phyloP scores from a whole-genome alignment of 2,888 invertebrate species.

The Horisme vitalbata region DNA sequence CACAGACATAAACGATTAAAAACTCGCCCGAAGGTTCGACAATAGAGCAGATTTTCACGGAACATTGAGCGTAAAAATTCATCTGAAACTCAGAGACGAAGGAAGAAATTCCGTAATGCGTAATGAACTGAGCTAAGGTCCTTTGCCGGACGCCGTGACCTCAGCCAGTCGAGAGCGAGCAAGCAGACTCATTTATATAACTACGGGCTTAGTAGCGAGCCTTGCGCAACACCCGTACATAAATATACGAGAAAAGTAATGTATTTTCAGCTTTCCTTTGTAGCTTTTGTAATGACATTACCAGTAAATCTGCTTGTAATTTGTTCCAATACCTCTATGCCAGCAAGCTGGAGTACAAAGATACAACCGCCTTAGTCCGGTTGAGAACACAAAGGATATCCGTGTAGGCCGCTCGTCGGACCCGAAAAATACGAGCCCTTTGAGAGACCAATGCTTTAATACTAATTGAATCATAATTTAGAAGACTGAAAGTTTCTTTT shows the following conservation, averaged over 20 bases:
- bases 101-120: slow-evolving; percentile 51
- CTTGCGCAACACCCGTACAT: slow-evolving; percentile 31
- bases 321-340: slow-evolving; percentile 60
- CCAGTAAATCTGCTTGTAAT: slow-evolving; percentile 57
- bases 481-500: slow-evolving; percentile 78
- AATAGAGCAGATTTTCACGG: slow-evolving; percentile 51
- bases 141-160: slow-evolving; percentile 43
- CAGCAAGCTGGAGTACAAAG: slow-evolving; percentile 65
- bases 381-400: slow-evolving; percentile 74
- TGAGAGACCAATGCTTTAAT: slow-evolving; percentile 79
- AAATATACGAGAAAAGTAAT: slow-evolving; percentile 37
- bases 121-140: slow-evolving; percentile 57
- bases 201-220: slow-evolving; percentile 35
- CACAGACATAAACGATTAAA: slow-evolving; percentile 44
- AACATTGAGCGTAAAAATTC: slow-evolving; percentile 56
- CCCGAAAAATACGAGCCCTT: slow-evolving; percentile 77
- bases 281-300: slow-evolving; percentile 34
- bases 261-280: slow-evolving; percentile 36
- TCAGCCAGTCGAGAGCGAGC: slow-evolving; percentile 39
- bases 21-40: slow-evolving; percentile 36
- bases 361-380: slow-evolving; percentile 73
- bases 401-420: slow-evolving; percentile 57
- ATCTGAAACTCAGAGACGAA: slow-evolving; percentile 40
- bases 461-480: slow-evolving; percentile 83
- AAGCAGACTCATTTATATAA: slow-evolving; percentile 33